These are phyloP conservation scores for Colletes collaris DNA, from an alignment of 2,888 invertebrate genomes.

Conservation along the genomic window DNA sequence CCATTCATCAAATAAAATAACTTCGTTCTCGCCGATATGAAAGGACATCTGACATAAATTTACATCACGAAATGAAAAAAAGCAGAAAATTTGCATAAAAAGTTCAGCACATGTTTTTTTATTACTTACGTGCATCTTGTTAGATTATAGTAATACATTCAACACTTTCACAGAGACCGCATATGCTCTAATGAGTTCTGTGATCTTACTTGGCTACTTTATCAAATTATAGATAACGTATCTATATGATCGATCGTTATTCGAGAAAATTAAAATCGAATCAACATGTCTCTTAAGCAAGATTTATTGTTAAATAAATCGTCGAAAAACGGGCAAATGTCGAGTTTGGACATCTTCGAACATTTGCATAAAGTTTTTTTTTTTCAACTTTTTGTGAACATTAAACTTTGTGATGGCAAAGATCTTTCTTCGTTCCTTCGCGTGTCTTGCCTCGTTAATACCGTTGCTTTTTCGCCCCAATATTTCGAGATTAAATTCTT, in stretches of 20 bases:
- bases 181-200: constrained; percentile 15
- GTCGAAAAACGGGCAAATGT: no score
- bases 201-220: constrained; percentile 26
- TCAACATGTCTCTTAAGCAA: background rate
- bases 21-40: constrained; percentile 83
- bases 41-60: constrained; percentile 83
- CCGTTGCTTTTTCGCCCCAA: no score
- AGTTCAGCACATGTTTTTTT: background rate
- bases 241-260: constrained; percentile 13
- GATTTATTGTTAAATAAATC: no score
- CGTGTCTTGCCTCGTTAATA: no score
- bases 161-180: constrained; percentile 14
- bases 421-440: no score
- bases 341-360: no score
- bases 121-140: constrained; percentile 59
- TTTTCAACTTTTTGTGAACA: no score
- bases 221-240: constrained; percentile 57
- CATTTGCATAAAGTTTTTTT: no score
- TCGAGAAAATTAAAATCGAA: background rate
- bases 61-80: background rate
- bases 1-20: constrained; percentile 84
- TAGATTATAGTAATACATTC: background rate
- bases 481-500: no score
- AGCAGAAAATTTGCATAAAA: background rate
- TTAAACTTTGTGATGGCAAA: no score